These are phyloP conservation scores for Melanotaenia pygmaea DNA, from an alignment of 2,797 vertebrate genomes.

Conservation along the genomic window DNA sequence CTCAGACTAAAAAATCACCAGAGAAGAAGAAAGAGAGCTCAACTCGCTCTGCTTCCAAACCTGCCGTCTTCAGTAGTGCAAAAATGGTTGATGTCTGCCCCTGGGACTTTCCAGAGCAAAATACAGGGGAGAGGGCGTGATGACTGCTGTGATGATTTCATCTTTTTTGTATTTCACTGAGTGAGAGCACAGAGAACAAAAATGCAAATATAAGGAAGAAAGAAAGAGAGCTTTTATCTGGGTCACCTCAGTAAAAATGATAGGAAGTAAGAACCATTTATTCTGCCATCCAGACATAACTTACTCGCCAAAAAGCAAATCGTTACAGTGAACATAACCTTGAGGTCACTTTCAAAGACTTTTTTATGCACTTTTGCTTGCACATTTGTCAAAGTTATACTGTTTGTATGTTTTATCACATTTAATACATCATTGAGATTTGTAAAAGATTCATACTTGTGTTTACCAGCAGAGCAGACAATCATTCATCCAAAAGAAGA, in stretches of 20 bases:
- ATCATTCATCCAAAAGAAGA: slow-evolving; percentile 32
- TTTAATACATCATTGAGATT: slow-evolving; percentile 3
- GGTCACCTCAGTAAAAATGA: slow-evolving; percentile 31
- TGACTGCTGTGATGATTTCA: slow-evolving; percentile 50
- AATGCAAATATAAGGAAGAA: slow-evolving; percentile 18
- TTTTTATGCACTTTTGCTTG: slow-evolving; percentile 66
- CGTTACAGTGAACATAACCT: slow-evolving; percentile 85
- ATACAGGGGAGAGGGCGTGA: slow-evolving; percentile 79
- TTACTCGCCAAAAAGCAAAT: slow-evolving; percentile 84
- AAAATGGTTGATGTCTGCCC: slow-evolving; percentile 83
- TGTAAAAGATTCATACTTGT: slow-evolving; percentile 13
- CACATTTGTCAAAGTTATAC: slow-evolving; percentile 54
- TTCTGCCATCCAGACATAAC: slow-evolving; percentile 42
- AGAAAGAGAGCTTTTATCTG: slow-evolving; percentile 19
- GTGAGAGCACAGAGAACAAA: slow-evolving; percentile 42
- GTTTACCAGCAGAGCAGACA: slow-evolving; percentile 53
- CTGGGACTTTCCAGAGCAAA: slow-evolving; percentile 86
- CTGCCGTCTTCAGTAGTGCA: slow-evolving; percentile 41
- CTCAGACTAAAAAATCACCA: slow-evolving; percentile 73
- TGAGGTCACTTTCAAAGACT: slow-evolving; percentile 80
- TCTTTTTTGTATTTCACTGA: slow-evolving; percentile 65
- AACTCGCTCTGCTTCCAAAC: slow-evolving; percentile 52
- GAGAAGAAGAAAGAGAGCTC: slow-evolving; percentile 70
- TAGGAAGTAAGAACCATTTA: slow-evolving; percentile 22
- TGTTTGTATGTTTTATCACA: slow-evolving; percentile 41